Evolutionary conservation across 2,888 invertebrate species (phyloP).

Genomic region (Sepiola atlantica): DNA sequence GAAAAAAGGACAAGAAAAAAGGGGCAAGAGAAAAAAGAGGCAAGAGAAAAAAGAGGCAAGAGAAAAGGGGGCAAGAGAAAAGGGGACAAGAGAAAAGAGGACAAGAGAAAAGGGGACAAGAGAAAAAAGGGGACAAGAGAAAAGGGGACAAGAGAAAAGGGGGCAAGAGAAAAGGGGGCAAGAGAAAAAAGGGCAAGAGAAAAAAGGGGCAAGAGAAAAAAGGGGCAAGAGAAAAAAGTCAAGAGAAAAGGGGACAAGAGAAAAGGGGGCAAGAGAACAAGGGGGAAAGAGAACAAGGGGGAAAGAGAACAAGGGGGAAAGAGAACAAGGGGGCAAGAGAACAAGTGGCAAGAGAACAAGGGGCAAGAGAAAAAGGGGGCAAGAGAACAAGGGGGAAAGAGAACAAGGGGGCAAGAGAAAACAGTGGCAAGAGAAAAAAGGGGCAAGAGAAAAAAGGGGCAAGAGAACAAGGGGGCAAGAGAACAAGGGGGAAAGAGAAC

Average conservation of each 20-base stretch:
- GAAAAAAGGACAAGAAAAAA: too few species aligned
- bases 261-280: not conserved
- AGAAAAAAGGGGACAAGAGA: not conserved
- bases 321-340: not conserved
- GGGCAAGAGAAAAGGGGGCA: too few species aligned
- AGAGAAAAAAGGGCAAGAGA: not conserved
- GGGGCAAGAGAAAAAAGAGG: too few species aligned
- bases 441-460: too few species aligned
- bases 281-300: not conserved
- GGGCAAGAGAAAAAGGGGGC: not conserved
- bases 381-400: not conserved
- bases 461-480: not conserved
- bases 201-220: not conserved
- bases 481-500: not conserved
- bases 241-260: not conserved
- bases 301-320: not conserved
- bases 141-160: not conserved
- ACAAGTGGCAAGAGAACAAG: not conserved
- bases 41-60: too few species aligned
- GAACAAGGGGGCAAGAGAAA: not conserved
- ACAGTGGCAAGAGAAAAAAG: not conserved
- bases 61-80: too few species aligned
- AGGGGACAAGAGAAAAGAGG: not conserved
- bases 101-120: not conserved
- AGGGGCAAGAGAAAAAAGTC: fast-evolving